These are phyloP conservation scores for Mantis religiosa DNA, from an alignment of 2,888 invertebrate genomes.

Conservation along the genomic window DNA sequence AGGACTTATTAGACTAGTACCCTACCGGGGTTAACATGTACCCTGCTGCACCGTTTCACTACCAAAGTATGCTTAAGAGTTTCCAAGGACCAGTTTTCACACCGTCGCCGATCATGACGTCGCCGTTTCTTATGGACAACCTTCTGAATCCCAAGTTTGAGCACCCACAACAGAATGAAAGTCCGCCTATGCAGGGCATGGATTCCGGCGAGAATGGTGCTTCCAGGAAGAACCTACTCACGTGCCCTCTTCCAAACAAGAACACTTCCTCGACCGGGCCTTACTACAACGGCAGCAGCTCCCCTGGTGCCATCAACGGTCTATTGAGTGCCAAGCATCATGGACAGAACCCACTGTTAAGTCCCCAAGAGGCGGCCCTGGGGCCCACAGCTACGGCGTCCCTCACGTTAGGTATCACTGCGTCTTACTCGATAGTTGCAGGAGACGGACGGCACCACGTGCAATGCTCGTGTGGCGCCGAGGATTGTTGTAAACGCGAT, in stretches of 20 bases:
- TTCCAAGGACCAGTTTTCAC: slow-evolving; percentile 16
- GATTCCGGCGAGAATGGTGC: background rate
- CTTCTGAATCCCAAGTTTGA: slow-evolving; percentile 42
- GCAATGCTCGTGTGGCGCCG: slow-evolving; percentile 23
- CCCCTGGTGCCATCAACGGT: background rate
- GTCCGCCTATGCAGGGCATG: background rate
- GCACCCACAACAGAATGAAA: background rate
- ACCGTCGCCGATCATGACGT: slow-evolving; percentile 50
- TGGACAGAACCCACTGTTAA: background rate
- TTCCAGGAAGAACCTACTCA: background rate
- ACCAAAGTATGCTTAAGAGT: slow-evolving; percentile 27
- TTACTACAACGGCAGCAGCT: background rate
- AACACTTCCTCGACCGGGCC: background rate
- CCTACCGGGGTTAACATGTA: background rate
- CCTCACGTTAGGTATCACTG: slow-evolving; percentile 30
- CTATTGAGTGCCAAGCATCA: background rate
- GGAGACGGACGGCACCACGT: slow-evolving; percentile 28
- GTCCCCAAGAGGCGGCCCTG: background rate
- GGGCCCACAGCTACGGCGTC: slow-evolving; percentile 23
- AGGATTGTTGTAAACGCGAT: slow-evolving; percentile 18
- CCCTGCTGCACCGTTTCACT: background rate
- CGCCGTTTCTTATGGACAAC: slow-evolving; percentile 59
- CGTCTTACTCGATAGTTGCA: slow-evolving; percentile 28
- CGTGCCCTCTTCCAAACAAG: background rate
- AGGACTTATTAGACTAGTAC: background rate